Percentiles rank a stretch among this genome's conserved stretches.
Conservation (phyloP, 2,888 invertebrate genomes). For the Epirrhoe tristata region DNA sequence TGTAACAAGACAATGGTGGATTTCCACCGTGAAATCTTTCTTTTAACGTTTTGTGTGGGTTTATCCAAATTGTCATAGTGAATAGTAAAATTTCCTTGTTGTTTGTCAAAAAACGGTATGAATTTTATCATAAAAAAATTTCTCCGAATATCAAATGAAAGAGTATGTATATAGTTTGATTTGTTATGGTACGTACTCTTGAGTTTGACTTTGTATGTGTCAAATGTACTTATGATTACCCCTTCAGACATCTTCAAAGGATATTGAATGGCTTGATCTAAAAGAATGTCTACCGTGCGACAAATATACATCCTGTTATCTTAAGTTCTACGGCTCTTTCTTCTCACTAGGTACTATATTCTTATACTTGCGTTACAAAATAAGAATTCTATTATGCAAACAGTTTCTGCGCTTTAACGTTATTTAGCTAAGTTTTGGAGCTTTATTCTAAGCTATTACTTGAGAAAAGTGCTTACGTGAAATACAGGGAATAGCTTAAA, state of each 20-base stretch:
- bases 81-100: slow-evolving; percentile 10
- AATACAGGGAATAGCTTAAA: slow-evolving; percentile 28
- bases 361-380: slow-evolving; percentile 5
- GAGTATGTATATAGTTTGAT: no score
- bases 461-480: slow-evolving; percentile 25
- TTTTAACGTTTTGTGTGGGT: slow-evolving; percentile 32
- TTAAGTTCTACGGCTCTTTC: no score
- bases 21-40: slow-evolving; percentile 45
- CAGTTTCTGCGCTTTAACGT: slow-evolving; percentile 17
- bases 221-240: no score
- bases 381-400: slow-evolving; percentile 23
- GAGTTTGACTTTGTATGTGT: no score
- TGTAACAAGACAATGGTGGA: slow-evolving; percentile 59
- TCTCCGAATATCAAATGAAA: no score
- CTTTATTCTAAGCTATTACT: slow-evolving; percentile 25
- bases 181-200: no score
- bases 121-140: no score
- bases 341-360: no score
- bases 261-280: no score
- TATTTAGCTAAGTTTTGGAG: slow-evolving; percentile 24
- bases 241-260: no score
- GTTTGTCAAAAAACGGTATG: not conserved
- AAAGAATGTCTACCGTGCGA: no score
- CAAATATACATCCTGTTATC: no score
- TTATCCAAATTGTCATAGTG: slow-evolving; percentile 23